These are phyloP conservation scores for Solenopsis fugax DNA, from an alignment of 1,140 invertebrate species.

Conservation along the genomic window DNA sequence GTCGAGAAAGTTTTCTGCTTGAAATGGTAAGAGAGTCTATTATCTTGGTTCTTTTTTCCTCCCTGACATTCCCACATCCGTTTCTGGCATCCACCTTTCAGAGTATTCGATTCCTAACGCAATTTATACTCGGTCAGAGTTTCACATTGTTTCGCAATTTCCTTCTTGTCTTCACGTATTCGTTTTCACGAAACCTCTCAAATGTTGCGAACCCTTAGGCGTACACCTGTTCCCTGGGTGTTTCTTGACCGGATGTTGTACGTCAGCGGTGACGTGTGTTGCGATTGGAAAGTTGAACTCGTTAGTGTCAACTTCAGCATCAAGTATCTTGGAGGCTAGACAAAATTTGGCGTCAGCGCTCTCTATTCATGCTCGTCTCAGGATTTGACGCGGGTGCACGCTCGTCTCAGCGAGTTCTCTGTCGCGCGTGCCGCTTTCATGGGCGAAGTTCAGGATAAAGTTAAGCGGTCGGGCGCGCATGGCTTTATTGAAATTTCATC, in stretches of 20 bases:
- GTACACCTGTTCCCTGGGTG: neutral
- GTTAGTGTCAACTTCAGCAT: neutral
- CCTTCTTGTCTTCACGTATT: constrained; percentile 16
- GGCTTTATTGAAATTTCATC: constrained; percentile 75
- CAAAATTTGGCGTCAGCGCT: neutral
- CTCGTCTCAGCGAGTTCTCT: neutral
- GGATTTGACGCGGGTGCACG: neutral
- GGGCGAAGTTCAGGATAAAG: constrained; percentile 61
- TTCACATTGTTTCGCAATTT: constrained; percentile 61
- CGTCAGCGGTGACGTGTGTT: neutral
- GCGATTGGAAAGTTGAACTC: constrained; percentile 19
- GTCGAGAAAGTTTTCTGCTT: constrained; percentile 62
- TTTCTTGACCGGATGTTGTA: neutral
- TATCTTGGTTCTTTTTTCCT: constrained; percentile 45
- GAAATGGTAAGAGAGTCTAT: constrained; percentile 69
- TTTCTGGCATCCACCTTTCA: constrained; percentile 36
- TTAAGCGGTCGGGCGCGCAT: constrained; percentile 45
- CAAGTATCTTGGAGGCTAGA: neutral
- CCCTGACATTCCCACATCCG: constrained; percentile 3
- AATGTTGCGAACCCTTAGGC: constrained; percentile 36
- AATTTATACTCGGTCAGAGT: constrained; percentile 41
- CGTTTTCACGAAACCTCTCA: constrained; percentile 14
- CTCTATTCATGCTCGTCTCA: constrained; percentile 9
- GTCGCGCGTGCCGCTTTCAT: constrained; percentile 8
- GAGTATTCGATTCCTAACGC: constrained; percentile 59